Evolutionary conservation across 2,888 invertebrate genomes (phyloP).

Genomic region (Callyntrura sp.): DNA sequence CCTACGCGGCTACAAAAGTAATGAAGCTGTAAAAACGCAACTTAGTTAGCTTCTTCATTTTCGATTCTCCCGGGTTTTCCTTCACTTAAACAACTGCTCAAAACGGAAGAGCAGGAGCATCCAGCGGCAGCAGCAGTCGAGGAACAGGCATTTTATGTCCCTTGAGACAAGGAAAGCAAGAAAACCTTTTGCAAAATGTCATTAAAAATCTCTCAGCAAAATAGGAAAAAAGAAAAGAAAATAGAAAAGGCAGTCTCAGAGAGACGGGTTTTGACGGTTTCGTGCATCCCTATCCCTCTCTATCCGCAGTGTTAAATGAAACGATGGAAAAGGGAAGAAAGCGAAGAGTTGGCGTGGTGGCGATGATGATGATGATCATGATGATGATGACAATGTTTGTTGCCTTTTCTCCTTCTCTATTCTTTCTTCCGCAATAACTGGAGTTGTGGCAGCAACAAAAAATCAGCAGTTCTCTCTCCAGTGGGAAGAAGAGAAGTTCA

Average conservation of each 20-base stretch:
- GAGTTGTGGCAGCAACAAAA: not conserved
- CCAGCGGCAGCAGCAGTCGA: not conserved
- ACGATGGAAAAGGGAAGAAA: not conserved
- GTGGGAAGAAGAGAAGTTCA: not conserved
- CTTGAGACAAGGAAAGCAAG: slow-evolving; percentile 16
- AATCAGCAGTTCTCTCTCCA: slow-evolving; percentile 20
- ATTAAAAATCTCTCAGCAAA: slow-evolving; percentile 55
- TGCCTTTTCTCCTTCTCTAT: slow-evolving; percentile 15
- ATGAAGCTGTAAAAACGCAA: not conserved
- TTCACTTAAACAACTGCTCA: not conserved
- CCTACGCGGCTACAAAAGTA: not conserved
- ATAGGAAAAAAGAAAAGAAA: slow-evolving; percentile 14
- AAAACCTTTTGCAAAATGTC: slow-evolving; percentile 51
- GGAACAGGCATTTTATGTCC: slow-evolving; percentile 20
- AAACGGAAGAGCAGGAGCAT: not conserved
- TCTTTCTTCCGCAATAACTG: slow-evolving; percentile 1
- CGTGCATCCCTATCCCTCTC: not conserved
- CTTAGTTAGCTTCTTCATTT: slow-evolving; percentile 29
- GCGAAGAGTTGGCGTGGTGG: not conserved
- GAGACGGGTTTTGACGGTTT: not conserved
- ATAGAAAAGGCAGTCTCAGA: not conserved
- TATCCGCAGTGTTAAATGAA: slow-evolving; percentile 24
- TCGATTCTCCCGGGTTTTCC: not conserved
- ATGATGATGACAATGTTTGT: not conserved
- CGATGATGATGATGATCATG: slow-evolving; percentile 17